These are phyloP conservation scores for Coregonus suidteri DNA, from an alignment of 2,797 vertebrate species.

Conservation along the genomic window DNA sequence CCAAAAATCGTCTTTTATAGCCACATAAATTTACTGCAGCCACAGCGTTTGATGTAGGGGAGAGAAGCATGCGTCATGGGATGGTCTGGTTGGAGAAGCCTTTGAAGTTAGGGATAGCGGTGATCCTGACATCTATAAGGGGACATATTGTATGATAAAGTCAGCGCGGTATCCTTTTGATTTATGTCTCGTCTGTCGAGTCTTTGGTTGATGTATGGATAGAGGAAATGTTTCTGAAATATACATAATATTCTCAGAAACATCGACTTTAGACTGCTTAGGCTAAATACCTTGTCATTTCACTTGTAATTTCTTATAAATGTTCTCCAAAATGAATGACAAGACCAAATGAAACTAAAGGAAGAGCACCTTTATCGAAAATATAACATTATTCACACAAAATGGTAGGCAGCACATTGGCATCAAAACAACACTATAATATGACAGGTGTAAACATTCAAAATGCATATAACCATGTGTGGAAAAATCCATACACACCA, in stretches of 20 bases:
- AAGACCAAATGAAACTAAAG: not conserved
- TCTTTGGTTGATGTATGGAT: slow-evolving; percentile 19
- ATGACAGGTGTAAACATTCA: not conserved
- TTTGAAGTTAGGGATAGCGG: slow-evolving; percentile 60
- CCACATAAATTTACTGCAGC: slow-evolving; percentile 71
- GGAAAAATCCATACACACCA: slow-evolving; percentile 23
- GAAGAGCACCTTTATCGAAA: not conserved
- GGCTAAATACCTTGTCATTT: not conserved
- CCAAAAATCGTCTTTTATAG: slow-evolving; percentile 67
- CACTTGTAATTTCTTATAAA: not conserved
- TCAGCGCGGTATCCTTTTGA: not conserved
- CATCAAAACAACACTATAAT: not conserved
- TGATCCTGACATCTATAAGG: slow-evolving; percentile 44
- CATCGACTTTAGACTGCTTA: not conserved
- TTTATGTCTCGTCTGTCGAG: slow-evolving; percentile 17
- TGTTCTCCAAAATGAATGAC: not conserved
- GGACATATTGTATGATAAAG: slow-evolving; percentile 26
- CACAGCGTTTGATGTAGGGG: slow-evolving; percentile 68
- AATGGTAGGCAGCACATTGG: not conserved
- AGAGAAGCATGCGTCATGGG: slow-evolving; percentile 44
- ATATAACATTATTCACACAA: not conserved
- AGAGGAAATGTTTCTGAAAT: not conserved
- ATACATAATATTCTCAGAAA: not conserved
- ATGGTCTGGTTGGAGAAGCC: slow-evolving; percentile 39
- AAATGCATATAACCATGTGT: slow-evolving; percentile 13